These are phyloP conservation scores for Lasioglossum morio DNA, from an alignment of 2,888 invertebrate species.

Conservation along the genomic window DNA sequence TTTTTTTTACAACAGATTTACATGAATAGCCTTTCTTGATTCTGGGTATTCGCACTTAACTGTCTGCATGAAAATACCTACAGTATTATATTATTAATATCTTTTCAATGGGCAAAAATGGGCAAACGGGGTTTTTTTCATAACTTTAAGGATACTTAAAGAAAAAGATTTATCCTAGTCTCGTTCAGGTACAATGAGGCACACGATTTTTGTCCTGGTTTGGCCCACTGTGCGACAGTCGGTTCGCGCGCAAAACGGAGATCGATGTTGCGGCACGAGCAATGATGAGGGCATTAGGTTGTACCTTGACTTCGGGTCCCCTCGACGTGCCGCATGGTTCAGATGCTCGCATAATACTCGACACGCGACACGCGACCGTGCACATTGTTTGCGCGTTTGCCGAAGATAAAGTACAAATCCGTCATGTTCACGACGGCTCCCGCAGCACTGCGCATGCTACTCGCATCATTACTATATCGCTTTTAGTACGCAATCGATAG, in stretches of 20 bases:
- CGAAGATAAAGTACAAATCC: conserved; percentile 32
- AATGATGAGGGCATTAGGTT: conserved; percentile 40
- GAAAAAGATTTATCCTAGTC: too few species aligned
- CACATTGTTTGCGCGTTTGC: conserved; percentile 45
- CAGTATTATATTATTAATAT: too few species aligned
- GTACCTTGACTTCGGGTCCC: conserved; percentile 13
- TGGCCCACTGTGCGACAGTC: too few species aligned
- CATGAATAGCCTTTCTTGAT: too few species aligned
- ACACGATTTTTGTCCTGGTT: too few species aligned
- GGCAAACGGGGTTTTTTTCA: too few species aligned
- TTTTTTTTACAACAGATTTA: too few species aligned
- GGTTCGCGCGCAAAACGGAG: neutral
- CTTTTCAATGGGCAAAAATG: too few species aligned
- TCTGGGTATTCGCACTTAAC: too few species aligned
- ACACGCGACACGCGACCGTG: conserved; percentile 49
- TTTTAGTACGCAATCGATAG: neutral
- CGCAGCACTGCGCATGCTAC: neutral
- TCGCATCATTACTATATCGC: neutral
- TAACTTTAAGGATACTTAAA: too few species aligned
- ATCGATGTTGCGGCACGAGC: conserved; percentile 22
- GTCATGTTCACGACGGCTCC: conserved; percentile 3
- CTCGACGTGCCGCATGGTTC: conserved; percentile 20
- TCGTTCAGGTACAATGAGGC: too few species aligned
- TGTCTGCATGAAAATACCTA: too few species aligned
- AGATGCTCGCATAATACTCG: conserved; percentile 46